Evolutionary conservation across 2,888 invertebrate genomes (phyloP), one percentile per base, ranked within the genome.

Genomic region (Trisateles emortualis): DNA sequence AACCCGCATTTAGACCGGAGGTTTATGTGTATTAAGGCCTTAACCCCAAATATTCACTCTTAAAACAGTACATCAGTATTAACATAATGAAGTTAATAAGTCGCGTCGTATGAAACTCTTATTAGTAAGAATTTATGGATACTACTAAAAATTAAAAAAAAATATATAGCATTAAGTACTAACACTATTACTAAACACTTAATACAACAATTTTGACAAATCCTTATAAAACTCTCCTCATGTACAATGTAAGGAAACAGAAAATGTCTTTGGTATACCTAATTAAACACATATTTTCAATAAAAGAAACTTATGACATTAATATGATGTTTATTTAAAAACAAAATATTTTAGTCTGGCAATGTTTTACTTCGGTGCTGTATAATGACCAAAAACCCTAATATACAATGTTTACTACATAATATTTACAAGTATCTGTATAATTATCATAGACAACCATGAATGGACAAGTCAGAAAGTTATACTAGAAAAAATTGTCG

Each of bases 301-400:
- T 5, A 24, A 30, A 40, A 55, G 42, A 53, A 61, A 66, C 71
- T 54, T 53, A 56, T 59, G 39, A 22, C 53, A 66, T 55, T 33
- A 42, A 47, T 58, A 67, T 57, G 38, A 48, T 33, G 17, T 70
- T 66, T 51, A 66, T 29, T 47, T 47, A 39, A 40, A 43, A 24
- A 43, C 51, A 54, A 45, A 57, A 53, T 69, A 49, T 57, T 50
- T 26, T 52, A 45, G 19, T 55, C 62, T 69, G 71, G 67, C 68
- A 67, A 71, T 71, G 59, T 71, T 66, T 68, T 59, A 64, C 70
- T 70, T 71, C 73, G 70, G 70, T 73, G 59, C 59, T 56, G 48
- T 61, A 35, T 40, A 48, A 51, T 47, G 36, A 56, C 72, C 69
- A 68, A 72, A 52, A 19, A 44, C 33, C 36, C 41, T 52, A 59